A percentile compares a stretch with the other conserved stretches of the same genome.
Evolutionary conservation across 2,888 invertebrate genomes (phyloP).

Genomic region (Quadroppia sp.): DNA sequence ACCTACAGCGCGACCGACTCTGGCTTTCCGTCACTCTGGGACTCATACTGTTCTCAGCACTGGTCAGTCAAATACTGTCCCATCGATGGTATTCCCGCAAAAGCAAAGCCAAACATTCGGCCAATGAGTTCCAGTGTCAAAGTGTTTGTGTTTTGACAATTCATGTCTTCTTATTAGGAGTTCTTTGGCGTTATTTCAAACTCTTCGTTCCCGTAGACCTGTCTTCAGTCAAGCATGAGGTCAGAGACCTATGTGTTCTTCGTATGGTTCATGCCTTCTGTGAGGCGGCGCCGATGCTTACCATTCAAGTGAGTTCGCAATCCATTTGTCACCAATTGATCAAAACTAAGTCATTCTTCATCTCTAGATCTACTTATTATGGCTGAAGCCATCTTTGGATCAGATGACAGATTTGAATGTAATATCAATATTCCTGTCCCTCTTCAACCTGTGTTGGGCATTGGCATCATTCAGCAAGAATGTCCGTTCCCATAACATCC

Average conservation of each 20-base stretch:
- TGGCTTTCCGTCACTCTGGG: constrained; percentile 58
- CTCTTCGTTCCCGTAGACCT: constrained; percentile 77
- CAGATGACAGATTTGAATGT: constrained; percentile 70
- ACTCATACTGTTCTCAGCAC: constrained; percentile 67
- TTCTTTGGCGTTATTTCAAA: constrained; percentile 67
- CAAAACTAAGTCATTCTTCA: not conserved
- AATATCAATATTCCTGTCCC: constrained; percentile 72
- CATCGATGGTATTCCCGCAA: constrained; percentile 51
- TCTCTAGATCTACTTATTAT: constrained; percentile 67
- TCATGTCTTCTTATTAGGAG: constrained; percentile 55
- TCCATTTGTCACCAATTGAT: not conserved
- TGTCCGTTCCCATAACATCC: constrained; percentile 72
- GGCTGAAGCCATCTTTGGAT: constrained; percentile 54
- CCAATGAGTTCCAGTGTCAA: not conserved
- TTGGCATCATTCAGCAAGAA: constrained; percentile 85
- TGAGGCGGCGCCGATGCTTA: constrained; percentile 79
- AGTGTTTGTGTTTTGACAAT: not conserved
- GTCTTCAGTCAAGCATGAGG: constrained; percentile 74
- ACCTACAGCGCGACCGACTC: constrained; percentile 52
- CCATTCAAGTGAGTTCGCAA: constrained; percentile 55
- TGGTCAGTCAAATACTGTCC: constrained; percentile 61
- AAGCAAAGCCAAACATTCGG: constrained; percentile 3
- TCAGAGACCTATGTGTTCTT: constrained; percentile 65
- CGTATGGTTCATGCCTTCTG: constrained; percentile 80
- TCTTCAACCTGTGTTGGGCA: constrained; percentile 85